These are phyloP conservation scores for Mobula birostris DNA, from an alignment of 2,113 vertebrate genomes.

Conservation along the genomic window DNA sequence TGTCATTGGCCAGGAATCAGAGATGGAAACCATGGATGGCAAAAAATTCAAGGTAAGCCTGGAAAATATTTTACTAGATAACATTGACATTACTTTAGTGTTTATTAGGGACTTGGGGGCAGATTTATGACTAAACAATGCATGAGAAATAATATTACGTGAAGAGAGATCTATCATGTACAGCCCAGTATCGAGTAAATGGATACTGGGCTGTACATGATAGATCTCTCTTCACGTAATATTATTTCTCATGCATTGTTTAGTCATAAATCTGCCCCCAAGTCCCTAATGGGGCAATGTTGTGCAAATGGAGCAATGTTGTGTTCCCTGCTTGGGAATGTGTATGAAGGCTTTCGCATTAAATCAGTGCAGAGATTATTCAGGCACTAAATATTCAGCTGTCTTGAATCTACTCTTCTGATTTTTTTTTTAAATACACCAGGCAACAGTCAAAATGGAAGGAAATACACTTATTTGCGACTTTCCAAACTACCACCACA, in stretches of 20 bases:
- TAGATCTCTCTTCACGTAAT: neutral
- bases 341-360: neutral
- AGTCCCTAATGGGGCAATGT: neutral
- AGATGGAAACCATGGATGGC: slow-evolving; percentile 83
- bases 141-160: neutral
- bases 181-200: neutral
- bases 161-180: neutral
- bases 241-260: slow-evolving; percentile 7
- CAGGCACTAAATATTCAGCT: neutral
- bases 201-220: too few species aligned
- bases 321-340: neutral
- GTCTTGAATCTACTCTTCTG: neutral
- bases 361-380: neutral
- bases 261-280: neutral
- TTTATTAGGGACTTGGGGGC: neutral
- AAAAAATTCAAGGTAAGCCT: slow-evolving; percentile 84
- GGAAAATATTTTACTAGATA: neutral
- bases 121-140: neutral
- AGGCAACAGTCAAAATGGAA: slow-evolving; percentile 67
- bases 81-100: too few species aligned
- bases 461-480: slow-evolving; percentile 57
- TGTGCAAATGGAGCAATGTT: neutral
- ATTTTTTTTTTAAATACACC: neutral
- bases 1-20: slow-evolving; percentile 66
- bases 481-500: slow-evolving; percentile 71